Evolutionary conservation across 2,888 invertebrate genomes (phyloP), one percentile per base, ranked within the genome.

Genomic region (Hydraecia micacea): DNA sequence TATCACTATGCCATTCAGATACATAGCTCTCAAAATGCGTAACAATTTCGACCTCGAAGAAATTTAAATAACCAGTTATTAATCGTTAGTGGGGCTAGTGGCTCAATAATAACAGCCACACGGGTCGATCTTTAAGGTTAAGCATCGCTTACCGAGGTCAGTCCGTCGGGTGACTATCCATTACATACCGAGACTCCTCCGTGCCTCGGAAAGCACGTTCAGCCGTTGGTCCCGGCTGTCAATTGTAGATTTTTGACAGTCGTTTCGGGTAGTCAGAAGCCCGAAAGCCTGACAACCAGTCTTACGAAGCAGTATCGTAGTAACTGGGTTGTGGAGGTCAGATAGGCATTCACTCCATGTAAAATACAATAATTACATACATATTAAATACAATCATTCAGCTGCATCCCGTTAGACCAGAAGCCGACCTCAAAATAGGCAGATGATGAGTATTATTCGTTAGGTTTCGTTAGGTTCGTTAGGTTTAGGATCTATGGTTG

Each of bases 51-150:
- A 67, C 80, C 70, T 80, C 36, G 28, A 58, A 7, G 32, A 46
- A 52, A 67, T 72, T 84, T 68, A 18, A 71, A 67, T 71, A 83
- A 77, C 82, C 36, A 60, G 82, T 79, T 83, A 15, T 71, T 55
- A 39, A 55, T 60, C 9, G 49, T 36, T 60, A 36, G 28, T 32
- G 25, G 69, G 49, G 13, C 15, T 49, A 15, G 25, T 25, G 69
- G 32, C 5, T 18, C 9, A n/a, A 39, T 18, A 66, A n/a, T 39
- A 66, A 46, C 21, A 28, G 28, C 42, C 18, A 15, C 25, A 25
- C 52, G 18, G 32, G 32, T 52, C 32, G 15, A 52, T 25, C 8
- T 69, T 25, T 49, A 52, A 69, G 69, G 9, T 52, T 32, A 69
- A 49, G 8, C 69, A 49, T 49, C 15, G 32, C 49, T 69, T 49